Base-by-base conservation (phyloP, 2,888 invertebrate genomes). In the Philaethria dido region DNA sequence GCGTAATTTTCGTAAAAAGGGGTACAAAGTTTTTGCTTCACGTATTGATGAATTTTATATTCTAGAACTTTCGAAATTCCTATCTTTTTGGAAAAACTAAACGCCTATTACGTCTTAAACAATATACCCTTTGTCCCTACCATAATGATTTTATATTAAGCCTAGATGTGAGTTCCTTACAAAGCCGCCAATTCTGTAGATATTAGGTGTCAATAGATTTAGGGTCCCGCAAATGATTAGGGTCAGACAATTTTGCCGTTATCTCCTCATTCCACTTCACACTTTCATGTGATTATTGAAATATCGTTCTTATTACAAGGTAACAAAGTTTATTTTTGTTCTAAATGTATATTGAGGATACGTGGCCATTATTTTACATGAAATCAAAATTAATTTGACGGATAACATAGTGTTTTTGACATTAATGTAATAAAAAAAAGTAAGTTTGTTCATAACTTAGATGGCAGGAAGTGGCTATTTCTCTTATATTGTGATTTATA, bases 231-330 rank as follows among this genome's bases (percentile, higher is more conserved):
- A 66, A 68, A 70, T 73, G 73, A 73, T 72, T 69, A 59, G 72
- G 73, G 73, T 72, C 45, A 68, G 73, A 73, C 73, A 73, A 70
- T 69, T 59, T 62, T 62, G 66, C 61, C 66, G 64, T 66, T 69
- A 69, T 69, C 69, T 66, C 60, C 59, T 48, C 33, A 54, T 63
- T 48, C 55, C 63, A 67, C 55, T 63, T 48, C 22, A 42, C 18
- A 25, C 16, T 48, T 4, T n/a, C 14, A 11, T 39, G 13, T 3
- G 33, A 0, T 16, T 18, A 20, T 8, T 4, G 18, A 33, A 45
- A 33, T 60, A 20, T 14, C 1, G 20, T 29, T 22, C 52, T 11
- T 55, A 20, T 22, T 4, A 0, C 33, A 3, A 33, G n/a, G 6
- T 2, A 1, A 33, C 55, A 63, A 54, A 39, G 45, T 63, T 22